Evolutionary conservation across 2,888 invertebrate species (phyloP), one percentile per base, ranked within the genome.

Genomic region (Pristionchus arcanus): DNA sequence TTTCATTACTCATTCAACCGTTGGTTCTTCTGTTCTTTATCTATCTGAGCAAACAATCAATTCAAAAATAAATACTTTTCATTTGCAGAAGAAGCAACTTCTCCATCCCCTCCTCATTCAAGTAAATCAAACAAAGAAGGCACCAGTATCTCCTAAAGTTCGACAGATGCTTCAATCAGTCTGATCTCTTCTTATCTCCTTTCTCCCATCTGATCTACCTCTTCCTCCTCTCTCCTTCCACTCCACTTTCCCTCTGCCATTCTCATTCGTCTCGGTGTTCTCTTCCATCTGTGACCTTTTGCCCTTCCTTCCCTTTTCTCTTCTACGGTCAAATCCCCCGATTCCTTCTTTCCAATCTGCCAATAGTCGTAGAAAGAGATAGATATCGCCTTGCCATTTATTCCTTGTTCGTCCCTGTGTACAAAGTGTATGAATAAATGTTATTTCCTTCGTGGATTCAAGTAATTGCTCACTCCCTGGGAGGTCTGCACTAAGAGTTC

Each of bases 91-190:
- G 87, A 59, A 71, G n/a, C 87, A 74, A 15, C 87, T 88, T 7
- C 74, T 88, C 21, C 87, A 88, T 55, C 87, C 87, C 3, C 74
- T 88, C 21, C 25, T 88, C 49, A 59, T 63, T n/a, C 87, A 88
- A 55, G 37, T 88, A 1, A 71, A 88, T 74, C 87, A 88, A 55
- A 88, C 74, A 21, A 34, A 49, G 34, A 88, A 88, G n/a, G 37
- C 87, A 1, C 87, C 87, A 9, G 87, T 88, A 21, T 88, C 87
- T 71, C 87, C 87, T 9, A 88, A 88, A 42, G 74, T 88, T n/a
- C 71, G 74, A 21, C 55, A 55, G 55, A 59, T 88, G 53, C 74
- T 88, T 11, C 53, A 74, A 37, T 55, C 87, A 53, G 74, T 59
- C n/a, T 88, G 81, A 81, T 81, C 81, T 81, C 49, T 42, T 11